phyloP scores from a whole-genome alignment of 2,797 vertebrate genomes.

The Linurgus olivaceus region DNA sequence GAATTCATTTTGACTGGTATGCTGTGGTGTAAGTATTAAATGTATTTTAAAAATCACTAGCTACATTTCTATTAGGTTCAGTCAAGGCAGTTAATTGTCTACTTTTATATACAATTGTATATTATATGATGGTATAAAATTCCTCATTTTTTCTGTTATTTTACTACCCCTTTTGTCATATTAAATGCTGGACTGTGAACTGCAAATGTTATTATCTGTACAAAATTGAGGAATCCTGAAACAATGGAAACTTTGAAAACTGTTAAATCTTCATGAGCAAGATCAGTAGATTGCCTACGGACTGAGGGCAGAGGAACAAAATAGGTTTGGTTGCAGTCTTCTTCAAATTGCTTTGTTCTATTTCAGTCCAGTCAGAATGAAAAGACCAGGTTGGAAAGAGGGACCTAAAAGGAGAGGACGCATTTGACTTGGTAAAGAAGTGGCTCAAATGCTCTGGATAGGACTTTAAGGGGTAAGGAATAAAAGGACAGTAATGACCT shows the following conservation, averaged over 20 bases:
- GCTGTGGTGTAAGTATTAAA: not conserved
- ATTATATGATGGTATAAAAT: not conserved
- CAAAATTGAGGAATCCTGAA: not conserved
- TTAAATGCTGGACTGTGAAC: not conserved
- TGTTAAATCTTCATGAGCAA: not conserved
- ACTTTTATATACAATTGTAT: not conserved
- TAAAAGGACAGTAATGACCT: not conserved
- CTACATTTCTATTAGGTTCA: not conserved
- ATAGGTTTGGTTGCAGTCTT: not conserved
- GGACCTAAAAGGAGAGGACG: not conserved
- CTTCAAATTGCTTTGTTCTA: not conserved
- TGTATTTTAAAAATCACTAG: not conserved
- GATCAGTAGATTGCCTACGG: not conserved
- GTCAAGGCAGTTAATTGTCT: not conserved
- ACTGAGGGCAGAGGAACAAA: not conserved
- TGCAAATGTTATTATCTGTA: not conserved
- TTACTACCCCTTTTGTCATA: not conserved
- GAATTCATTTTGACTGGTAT: not conserved
- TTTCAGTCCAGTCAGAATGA: not conserved
- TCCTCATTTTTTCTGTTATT: not conserved
- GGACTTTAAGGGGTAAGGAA: not conserved
- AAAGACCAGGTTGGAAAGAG: not conserved
- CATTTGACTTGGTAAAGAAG: not conserved
- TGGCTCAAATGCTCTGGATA: not conserved
- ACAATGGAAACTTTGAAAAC: not conserved